These are phyloP conservation scores for Gymnodraco acuticeps DNA, from an alignment of 2,797 vertebrate species.

Conservation along the genomic window DNA sequence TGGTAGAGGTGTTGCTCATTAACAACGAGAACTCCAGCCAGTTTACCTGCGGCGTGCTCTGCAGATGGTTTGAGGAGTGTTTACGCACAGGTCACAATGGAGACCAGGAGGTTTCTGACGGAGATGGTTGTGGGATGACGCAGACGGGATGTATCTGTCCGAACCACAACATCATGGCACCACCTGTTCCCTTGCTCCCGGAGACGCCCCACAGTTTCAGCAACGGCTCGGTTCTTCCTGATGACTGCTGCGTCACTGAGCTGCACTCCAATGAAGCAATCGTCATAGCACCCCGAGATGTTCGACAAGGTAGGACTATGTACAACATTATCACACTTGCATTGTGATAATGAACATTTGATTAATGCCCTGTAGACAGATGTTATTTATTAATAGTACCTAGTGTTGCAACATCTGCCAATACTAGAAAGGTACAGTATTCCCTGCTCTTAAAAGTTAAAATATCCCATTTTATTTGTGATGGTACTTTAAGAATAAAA, in stretches of 20 bases:
- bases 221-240: slow-evolving; percentile 85
- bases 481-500: no score
- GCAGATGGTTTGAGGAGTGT: slow-evolving; percentile 97
- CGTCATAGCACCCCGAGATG: slow-evolving; percentile 90
- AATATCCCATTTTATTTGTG: no score
- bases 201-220: slow-evolving; percentile 79
- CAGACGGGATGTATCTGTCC: slow-evolving; percentile 94
- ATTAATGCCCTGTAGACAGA: not conserved
- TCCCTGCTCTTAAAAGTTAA: no score
- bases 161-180: slow-evolving; percentile 83
- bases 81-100: slow-evolving; percentile 81
- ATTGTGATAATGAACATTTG: not conserved
- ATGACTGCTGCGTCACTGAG: slow-evolving; percentile 92
- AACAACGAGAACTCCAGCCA: slow-evolving; percentile 99
- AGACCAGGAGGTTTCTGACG: slow-evolving; percentile 62
- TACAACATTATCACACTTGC: not conserved
- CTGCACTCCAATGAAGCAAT: slow-evolving; percentile 92
- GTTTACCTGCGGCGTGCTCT: slow-evolving; percentile 96
- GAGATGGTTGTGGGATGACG: slow-evolving; percentile 91
- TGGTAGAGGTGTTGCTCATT: slow-evolving; percentile 95
- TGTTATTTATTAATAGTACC: not conserved
- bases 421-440: no score
- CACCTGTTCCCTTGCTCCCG: slow-evolving; percentile 76
- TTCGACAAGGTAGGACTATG: slow-evolving; percentile 90
- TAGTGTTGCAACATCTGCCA: no score